Base-by-base conservation (phyloP, 2,113 vertebrate species). In the Rostratula benghalensis region DNA sequence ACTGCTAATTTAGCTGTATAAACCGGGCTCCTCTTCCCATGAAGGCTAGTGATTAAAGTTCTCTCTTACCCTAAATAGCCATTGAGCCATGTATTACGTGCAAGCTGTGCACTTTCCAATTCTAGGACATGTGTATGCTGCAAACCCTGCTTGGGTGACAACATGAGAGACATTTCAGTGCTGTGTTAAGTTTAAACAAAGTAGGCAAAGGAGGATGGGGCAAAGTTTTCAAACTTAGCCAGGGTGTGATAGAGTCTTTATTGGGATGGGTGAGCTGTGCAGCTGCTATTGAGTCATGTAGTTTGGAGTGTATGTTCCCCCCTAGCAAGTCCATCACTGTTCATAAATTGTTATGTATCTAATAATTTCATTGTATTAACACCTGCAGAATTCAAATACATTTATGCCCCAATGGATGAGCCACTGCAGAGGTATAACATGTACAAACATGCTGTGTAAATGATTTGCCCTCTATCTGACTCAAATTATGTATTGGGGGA, bases 111-210 rank as follows among this genome's bases (percentile, higher is more conserved):
- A 57, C 48, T 89, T 95, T 27, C 11, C 17, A 27, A 9, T 50
- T 83, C 50, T 59, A 77, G 33, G 18, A 45, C 0, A 1, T 12
- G 3, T 37, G 7, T 2, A 0, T 53, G n/a, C 14, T 71, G 27
- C 71, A 89, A 83, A 75, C 30, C 2, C 39, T 78, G 23, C 17
- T 67, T 60, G 35, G 64, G 56, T 25, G 54, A 35, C 11, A 76
- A 20, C 30, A 21, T 6, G 19, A 65, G 13, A 89, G 23, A 51
- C 7, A 28, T 46, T 88, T 54, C 41, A 77, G 67, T 18, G 12
- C 31, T 61, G 11, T 25, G 17, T 45, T n/a, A 70, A 53, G 18
- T 82, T 51, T 68, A 53, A 71, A 94, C 50, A 28, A 85, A 75
- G 24, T 3, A 41, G 28, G 25, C 39, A 63, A 70, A 59, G 28